Evolutionary conservation across 2,797 vertebrate species (phyloP).

Genomic region (Phrynocephalus vlangalii): DNA sequence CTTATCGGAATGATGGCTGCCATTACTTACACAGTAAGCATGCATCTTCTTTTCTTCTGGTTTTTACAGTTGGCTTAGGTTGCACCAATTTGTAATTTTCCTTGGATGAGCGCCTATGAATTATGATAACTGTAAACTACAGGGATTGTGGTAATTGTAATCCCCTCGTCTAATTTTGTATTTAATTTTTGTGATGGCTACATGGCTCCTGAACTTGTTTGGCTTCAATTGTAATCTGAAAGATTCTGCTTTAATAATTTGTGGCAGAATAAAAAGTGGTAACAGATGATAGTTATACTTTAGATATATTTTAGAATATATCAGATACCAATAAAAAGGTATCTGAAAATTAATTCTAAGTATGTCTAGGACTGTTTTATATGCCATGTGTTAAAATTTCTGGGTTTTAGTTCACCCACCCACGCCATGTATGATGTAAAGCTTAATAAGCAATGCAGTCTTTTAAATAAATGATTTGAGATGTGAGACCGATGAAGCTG

Average conservation of each 20-base stretch:
- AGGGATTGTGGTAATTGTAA: too few species aligned
- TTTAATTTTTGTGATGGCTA: too few species aligned
- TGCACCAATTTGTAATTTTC: neutral
- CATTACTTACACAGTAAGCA: conserved; percentile 98
- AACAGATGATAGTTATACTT: too few species aligned
- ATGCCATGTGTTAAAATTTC: neutral
- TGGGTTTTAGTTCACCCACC: neutral
- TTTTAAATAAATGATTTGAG: conserved; percentile 1
- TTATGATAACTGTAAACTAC: too few species aligned
- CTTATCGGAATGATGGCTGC: conserved; percentile 98
- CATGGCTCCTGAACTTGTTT: too few species aligned
- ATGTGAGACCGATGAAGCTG: too few species aligned
- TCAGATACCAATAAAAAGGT: too few species aligned
- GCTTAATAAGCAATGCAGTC: neutral
- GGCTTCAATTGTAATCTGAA: neutral
- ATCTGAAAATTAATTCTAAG: neutral
- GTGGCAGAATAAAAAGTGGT: too few species aligned
- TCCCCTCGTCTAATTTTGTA: too few species aligned
- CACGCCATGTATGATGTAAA: neutral
- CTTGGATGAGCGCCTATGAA: neutral
- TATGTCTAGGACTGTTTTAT: too few species aligned
- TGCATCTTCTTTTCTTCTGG: neutral
- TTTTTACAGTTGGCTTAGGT: neutral
- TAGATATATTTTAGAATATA: too few species aligned
- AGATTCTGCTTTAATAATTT: neutral